phyloP scores from a whole-genome alignment of 1,140 invertebrate species.

The Zaprionus davidi region DNA sequence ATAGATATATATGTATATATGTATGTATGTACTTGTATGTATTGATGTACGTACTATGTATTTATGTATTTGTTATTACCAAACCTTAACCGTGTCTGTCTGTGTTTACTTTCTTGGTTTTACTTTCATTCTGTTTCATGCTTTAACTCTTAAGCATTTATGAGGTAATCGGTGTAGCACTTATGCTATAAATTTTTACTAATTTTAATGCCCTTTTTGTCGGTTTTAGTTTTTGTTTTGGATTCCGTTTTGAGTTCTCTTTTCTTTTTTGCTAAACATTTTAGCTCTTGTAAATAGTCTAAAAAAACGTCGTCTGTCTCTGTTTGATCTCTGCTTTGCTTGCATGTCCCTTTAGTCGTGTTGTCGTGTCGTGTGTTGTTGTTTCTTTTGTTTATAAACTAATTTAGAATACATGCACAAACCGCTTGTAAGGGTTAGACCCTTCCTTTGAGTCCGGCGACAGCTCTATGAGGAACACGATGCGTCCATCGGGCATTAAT shows the following conservation, averaged over 20 bases:
- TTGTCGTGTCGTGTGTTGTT: constrained; percentile 18
- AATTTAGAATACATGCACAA: constrained; percentile 85
- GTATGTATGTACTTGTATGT: constrained; percentile 53
- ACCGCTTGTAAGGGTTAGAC: constrained; percentile 86
- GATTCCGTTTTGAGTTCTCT: constrained; percentile 44
- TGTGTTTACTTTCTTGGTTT: background rate
- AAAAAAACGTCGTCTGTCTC: constrained; percentile 61
- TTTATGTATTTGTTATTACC: constrained; percentile 48
- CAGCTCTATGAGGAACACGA: constrained; percentile 86
- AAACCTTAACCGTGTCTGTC: constrained; percentile 60
- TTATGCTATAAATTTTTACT: constrained; percentile 81
- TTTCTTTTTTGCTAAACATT: constrained; percentile 47
- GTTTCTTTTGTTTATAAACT: constrained; percentile 36
- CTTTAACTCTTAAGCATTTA: constrained; percentile 78
- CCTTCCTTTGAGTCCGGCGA: constrained; percentile 87
- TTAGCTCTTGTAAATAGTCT: constrained; percentile 73
- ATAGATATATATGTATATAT: constrained; percentile 48
- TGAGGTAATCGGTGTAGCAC: constrained; percentile 82
- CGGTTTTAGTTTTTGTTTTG: constrained; percentile 11
- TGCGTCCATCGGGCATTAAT: constrained; percentile 86
- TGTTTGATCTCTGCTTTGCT: constrained; percentile 15
- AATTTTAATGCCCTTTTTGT: constrained; percentile 64
- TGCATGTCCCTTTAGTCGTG: constrained; percentile 5
- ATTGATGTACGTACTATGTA: constrained; percentile 67
- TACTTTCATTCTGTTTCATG: background rate